Evolutionary conservation across 1,140 invertebrate species (phyloP).

Genomic region (Drosophila orena): DNA sequence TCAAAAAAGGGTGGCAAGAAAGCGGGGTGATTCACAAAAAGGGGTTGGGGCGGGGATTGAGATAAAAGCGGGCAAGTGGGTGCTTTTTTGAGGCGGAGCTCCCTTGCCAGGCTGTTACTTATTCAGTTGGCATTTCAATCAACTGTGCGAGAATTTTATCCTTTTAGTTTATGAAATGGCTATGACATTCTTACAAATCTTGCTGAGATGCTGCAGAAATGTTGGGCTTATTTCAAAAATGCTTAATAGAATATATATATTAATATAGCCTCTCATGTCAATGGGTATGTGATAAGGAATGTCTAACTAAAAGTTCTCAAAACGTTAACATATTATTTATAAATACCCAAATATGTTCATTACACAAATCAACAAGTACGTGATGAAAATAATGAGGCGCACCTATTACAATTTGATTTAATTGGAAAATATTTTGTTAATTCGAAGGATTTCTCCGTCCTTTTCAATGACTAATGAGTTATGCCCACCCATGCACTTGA

Average conservation of each 20-base stretch:
- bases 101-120: conserved; percentile 5
- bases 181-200: not conserved
- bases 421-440: not conserved
- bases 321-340: too few species aligned
- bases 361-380: conserved; percentile 2
- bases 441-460: not conserved
- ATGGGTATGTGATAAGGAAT: too few species aligned
- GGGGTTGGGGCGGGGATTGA: conserved; percentile 1
- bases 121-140: conserved; percentile 28
- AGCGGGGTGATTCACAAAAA: not conserved
- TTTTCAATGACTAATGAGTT: not conserved
- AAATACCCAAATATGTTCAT: not conserved
- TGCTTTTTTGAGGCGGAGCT: not conserved
- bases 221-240: too few species aligned
- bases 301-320: too few species aligned
- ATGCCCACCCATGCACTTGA: not conserved
- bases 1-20: not conserved
- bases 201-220: too few species aligned
- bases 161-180: not conserved
- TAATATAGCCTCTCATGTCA: too few species aligned
- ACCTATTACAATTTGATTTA: not conserved
- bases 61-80: not conserved
- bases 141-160: not conserved
- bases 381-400: not conserved
- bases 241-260: too few species aligned